phyloP scores from a whole-genome alignment of 2,113 vertebrate genomes.

The Mirounga angustirostris region DNA sequence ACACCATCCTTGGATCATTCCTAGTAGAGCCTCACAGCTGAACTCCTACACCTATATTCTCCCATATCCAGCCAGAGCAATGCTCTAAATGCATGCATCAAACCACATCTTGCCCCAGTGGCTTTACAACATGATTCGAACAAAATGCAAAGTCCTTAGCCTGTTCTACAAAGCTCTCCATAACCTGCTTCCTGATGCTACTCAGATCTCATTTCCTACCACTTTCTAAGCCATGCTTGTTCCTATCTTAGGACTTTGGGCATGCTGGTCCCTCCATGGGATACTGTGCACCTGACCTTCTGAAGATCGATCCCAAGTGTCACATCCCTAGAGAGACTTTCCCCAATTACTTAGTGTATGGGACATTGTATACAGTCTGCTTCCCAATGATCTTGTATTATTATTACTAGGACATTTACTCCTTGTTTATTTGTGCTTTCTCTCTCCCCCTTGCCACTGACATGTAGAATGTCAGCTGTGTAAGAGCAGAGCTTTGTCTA shows the following conservation, averaged over 20 bases:
- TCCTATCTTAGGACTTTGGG: neutral
- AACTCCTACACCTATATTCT: neutral
- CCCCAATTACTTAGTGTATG: neutral
- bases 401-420: neutral
- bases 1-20: neutral
- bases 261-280: neutral
- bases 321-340: neutral
- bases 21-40: neutral
- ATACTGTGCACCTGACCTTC: accelerated
- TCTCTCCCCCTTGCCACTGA: neutral
- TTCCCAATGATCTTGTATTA: accelerated
- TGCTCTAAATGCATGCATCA: accelerated
- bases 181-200: neutral
- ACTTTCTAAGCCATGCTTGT: neutral
- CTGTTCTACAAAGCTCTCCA: neutral
- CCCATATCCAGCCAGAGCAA: neutral
- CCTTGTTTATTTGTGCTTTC: neutral
- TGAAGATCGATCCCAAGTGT: neutral
- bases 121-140: neutral
- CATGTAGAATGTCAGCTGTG: accelerated
- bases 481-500: neutral
- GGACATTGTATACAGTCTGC: neutral
- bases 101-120: neutral
- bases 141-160: neutral
- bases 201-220: neutral